Percentiles rank a stretch among this genome's conserved stretches.
Conservation (phyloP, 2,888 invertebrate species). For the Mongoloraphidia duomilia region DNA sequence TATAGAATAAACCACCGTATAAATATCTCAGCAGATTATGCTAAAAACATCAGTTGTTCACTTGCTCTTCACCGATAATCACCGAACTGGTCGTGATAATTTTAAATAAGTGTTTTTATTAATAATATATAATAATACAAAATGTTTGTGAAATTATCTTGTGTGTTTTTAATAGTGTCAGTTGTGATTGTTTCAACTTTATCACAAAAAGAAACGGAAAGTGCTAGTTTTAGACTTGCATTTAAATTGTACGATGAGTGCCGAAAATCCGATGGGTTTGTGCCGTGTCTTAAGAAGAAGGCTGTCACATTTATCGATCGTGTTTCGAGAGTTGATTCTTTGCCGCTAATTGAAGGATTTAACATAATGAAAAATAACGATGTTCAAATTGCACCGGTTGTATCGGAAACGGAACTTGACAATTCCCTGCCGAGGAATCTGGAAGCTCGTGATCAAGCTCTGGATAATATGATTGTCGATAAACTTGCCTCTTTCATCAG, state of each 20-base stretch:
- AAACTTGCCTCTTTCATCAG: slow-evolving; percentile 56
- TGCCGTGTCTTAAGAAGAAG: slow-evolving; percentile 67
- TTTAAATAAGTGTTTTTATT: too few relatives aligned
- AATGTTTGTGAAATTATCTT: slow-evolving; percentile 18
- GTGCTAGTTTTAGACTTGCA: slow-evolving; percentile 47
- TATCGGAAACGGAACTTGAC: slow-evolving; percentile 56
- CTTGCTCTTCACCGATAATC: too few relatives aligned
- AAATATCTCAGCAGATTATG: slow-evolving; percentile 5
- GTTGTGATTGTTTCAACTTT: slow-evolving; percentile 21
- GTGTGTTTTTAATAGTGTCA: slow-evolving; percentile 23
- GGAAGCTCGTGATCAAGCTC: slow-evolving; percentile 49
- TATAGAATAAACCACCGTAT: not conserved
- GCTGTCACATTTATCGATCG: slow-evolving; percentile 67
- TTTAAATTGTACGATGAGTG: slow-evolving; percentile 68
- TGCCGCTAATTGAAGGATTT: slow-evolving; percentile 48
- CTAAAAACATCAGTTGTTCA: not conserved
- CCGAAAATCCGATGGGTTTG: slow-evolving; percentile 44
- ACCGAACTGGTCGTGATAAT: too few relatives aligned
- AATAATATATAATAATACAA: slow-evolving; percentile 10
- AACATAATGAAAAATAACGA: slow-evolving; percentile 44
- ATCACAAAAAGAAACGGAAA: slow-evolving; percentile 27
- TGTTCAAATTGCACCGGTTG: slow-evolving; percentile 21
- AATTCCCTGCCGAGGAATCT: slow-evolving; percentile 48
- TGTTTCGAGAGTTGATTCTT: slow-evolving; percentile 52
- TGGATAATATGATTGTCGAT: slow-evolving; percentile 56